Conservation (phyloP, 2,113 vertebrate genomes). For the Rhynchopsitta pachyrhyncha region DNA sequence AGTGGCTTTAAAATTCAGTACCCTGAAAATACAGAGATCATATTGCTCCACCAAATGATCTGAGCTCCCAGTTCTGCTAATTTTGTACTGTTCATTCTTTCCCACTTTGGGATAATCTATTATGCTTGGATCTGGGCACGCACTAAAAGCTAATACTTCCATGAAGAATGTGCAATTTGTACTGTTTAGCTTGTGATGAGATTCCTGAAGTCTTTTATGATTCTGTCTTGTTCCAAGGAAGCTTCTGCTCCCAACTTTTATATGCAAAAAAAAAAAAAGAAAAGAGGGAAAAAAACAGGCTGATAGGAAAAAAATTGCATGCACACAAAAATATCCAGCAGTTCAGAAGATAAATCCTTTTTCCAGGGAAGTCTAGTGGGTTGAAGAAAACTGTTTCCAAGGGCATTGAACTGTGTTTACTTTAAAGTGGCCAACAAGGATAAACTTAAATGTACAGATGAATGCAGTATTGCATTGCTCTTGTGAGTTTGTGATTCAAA, state of each 20-base stretch:
- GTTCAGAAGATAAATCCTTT: constrained; percentile 69
- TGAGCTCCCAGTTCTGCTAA: constrained; percentile 78
- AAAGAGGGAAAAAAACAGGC: constrained; percentile 43
- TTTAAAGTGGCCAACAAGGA: constrained; percentile 41
- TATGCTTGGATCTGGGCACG: constrained; percentile 75
- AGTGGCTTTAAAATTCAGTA: constrained; percentile 58
- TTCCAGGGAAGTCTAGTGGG: constrained; percentile 66
- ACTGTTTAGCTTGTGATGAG: constrained; percentile 78
- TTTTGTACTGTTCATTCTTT: constrained; percentile 79
- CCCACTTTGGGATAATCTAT: constrained; percentile 81
- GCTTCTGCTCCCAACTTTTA: constrained; percentile 71
- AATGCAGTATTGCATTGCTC: background rate
- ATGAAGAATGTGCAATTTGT: constrained; percentile 81
- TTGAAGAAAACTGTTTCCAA: constrained; percentile 61
- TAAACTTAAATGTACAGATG: background rate
- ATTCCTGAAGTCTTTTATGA: constrained; percentile 79
- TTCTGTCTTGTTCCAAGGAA: constrained; percentile 72
- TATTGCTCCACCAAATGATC: constrained; percentile 70
- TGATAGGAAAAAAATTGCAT: constrained; percentile 57
- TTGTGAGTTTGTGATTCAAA: constrained; percentile 37
- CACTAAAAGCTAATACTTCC: constrained; percentile 78
- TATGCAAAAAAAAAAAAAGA: constrained; percentile 21
- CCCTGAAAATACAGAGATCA: constrained; percentile 66
- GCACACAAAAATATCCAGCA: constrained; percentile 40
- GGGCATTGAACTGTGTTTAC: constrained; percentile 67